Percentiles rank a stretch among this genome's conserved stretches.
phyloP scores from a whole-genome alignment of 2,113 vertebrate genomes.

The Burhinus oedicnemus region DNA sequence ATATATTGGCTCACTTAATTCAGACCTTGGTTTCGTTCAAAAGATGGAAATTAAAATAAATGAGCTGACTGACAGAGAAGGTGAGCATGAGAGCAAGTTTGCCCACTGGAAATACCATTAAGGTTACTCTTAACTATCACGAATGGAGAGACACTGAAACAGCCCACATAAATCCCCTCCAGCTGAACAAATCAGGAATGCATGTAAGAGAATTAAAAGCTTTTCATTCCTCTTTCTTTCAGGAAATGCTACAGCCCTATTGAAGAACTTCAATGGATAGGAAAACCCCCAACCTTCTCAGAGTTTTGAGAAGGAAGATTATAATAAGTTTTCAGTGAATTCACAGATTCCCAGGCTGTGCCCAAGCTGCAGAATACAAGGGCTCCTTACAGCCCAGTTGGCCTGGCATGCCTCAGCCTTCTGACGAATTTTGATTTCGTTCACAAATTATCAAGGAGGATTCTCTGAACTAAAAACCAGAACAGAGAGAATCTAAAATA shows the following conservation, averaged over 20 bases:
- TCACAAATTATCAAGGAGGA: constrained; percentile 26
- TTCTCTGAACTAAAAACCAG: constrained; percentile 22
- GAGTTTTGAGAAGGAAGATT: neutral
- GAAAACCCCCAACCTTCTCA: neutral
- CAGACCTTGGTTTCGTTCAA: constrained; percentile 11
- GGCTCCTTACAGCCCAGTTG: neutral
- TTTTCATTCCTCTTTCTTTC: constrained; percentile 25
- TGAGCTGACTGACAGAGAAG: constrained; percentile 34
- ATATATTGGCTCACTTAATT: neutral
- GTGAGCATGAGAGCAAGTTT: neutral
- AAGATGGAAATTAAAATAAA: constrained; percentile 36
- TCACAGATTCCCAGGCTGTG: neutral
- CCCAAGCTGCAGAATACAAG: neutral
- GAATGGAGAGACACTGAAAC: constrained; percentile 11
- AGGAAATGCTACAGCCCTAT: neutral
- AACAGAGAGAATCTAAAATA: constrained; percentile 16
- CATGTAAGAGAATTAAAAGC: constrained; percentile 3
- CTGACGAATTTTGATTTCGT: neutral
- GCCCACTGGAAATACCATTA: neutral
- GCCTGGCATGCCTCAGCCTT: neutral
- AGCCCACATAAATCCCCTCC: neutral
- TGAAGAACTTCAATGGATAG: constrained; percentile 17
- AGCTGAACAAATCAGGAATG: constrained; percentile 20
- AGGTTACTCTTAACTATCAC: constrained; percentile 33
- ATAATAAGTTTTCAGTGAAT: neutral